These are phyloP conservation scores for Crotalus tigris DNA, from an alignment of 2,113 vertebrate species.

Conservation along the genomic window DNA sequence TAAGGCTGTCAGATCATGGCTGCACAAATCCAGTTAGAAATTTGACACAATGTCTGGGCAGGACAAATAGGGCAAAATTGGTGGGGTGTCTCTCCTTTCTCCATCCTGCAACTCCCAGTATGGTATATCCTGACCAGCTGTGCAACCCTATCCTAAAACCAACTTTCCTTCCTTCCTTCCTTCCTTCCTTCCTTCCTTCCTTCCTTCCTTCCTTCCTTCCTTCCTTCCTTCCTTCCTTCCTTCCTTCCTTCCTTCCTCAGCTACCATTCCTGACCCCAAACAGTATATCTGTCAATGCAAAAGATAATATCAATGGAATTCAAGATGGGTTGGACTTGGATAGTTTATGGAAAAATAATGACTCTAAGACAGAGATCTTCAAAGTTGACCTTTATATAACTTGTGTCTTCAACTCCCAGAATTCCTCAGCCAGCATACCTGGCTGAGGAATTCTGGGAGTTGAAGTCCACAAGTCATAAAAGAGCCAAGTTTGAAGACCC, in stretches of 20 bases:
- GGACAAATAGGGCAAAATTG: not conserved
- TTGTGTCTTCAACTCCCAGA: no score
- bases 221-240: no score
- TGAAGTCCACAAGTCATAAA: no score
- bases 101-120: not conserved
- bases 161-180: no score
- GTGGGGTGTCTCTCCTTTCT: not conserved
- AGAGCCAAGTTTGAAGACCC: no score
- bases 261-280: not conserved
- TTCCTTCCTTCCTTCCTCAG: not conserved
- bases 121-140: not conserved
- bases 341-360: not conserved
- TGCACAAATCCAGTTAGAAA: no score
- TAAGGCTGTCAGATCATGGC: not conserved
- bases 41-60: not conserved
- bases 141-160: not conserved
- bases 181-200: no score
- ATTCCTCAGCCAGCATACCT: no score
- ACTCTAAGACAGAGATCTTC: not conserved
- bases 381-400: no score
- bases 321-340: not conserved
- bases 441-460: no score
- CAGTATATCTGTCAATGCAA: not conserved
- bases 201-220: no score
- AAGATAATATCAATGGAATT: not conserved